A percentile compares a stretch with the other conserved stretches of the same genome.
phyloP scores from a whole-genome alignment of 2,797 vertebrate species.

The Pantherophis vulpinus region DNA sequence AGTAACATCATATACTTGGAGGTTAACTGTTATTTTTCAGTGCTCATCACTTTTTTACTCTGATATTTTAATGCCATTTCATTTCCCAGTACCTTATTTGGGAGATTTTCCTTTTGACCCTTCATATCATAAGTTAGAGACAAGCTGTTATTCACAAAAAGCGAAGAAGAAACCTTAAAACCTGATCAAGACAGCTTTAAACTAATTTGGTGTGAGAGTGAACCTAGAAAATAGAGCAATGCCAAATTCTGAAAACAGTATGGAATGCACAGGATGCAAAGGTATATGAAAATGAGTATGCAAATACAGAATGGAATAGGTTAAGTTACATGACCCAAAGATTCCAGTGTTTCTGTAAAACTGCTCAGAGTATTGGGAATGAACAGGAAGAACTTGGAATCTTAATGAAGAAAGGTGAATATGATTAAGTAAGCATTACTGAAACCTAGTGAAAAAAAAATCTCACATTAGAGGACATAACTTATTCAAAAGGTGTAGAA shows the following conservation, averaged over 20 bases:
- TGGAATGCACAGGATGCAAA: not conserved
- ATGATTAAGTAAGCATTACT: not conserved
- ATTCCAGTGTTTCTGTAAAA: not conserved
- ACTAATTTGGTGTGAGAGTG: not conserved
- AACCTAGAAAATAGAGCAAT: not conserved
- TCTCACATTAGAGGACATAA: not conserved
- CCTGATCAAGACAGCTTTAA: not conserved
- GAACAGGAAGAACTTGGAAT: not conserved
- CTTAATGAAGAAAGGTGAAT: not conserved
- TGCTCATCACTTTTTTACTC: constrained; percentile 2
- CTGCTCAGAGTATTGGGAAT: not conserved
- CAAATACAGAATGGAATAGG: not conserved
- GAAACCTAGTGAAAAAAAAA: not conserved
- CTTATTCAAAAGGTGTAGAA: not conserved
- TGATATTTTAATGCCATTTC: not conserved
- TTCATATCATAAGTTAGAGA: not conserved
- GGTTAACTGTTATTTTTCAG: constrained; percentile 15
- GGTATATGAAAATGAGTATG: not conserved
- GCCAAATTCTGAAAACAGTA: not conserved
- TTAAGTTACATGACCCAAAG: not conserved
- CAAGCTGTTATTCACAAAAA: not conserved
- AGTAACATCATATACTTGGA: not conserved
- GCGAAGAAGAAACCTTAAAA: not conserved
- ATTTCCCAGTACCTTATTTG: not conserved
- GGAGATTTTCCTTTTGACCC: not conserved